Conservation (phyloP, 2,113 vertebrate genomes). For the Rutilus rutilus region DNA sequence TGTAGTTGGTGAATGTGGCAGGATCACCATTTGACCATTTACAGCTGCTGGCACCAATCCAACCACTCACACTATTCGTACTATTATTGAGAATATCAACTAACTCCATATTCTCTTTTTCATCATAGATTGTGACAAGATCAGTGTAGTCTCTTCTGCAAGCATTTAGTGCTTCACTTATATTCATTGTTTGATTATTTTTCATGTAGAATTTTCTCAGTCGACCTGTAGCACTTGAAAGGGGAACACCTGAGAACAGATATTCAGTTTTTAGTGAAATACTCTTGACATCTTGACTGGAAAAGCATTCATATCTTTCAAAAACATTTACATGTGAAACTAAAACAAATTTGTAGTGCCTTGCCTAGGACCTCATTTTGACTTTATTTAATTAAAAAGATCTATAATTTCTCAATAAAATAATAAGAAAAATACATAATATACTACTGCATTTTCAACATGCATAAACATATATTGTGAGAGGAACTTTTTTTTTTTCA, state of each 20-base stretch:
- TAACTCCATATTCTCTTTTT: not conserved
- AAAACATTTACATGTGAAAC: not conserved
- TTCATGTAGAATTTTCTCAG: not conserved
- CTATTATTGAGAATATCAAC: too few relatives aligned
- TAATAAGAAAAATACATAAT: too few relatives aligned
- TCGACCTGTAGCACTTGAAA: not conserved
- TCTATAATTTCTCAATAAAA: not conserved
- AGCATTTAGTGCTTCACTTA: not conserved
- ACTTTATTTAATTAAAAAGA: not conserved
- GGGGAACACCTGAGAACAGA: not conserved
- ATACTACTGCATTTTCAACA: not conserved
- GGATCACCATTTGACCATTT: conserved; percentile 60
- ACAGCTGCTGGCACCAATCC: conserved; percentile 46
- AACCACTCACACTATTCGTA: not conserved
- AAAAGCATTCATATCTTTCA: not conserved
- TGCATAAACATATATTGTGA: too few relatives aligned
- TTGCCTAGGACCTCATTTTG: too few relatives aligned
- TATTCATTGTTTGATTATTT: not conserved
- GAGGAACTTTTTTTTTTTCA: too few relatives aligned
- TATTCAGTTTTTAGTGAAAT: not conserved
- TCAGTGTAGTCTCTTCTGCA: accelerated
- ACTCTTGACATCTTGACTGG: not conserved
- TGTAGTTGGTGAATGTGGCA: accelerated
- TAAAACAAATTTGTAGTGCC: too few relatives aligned
- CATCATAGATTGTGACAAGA: conserved; percentile 55